phyloP scores from a whole-genome alignment of 2,888 invertebrate species.

The Tetragonisca angustula region DNA sequence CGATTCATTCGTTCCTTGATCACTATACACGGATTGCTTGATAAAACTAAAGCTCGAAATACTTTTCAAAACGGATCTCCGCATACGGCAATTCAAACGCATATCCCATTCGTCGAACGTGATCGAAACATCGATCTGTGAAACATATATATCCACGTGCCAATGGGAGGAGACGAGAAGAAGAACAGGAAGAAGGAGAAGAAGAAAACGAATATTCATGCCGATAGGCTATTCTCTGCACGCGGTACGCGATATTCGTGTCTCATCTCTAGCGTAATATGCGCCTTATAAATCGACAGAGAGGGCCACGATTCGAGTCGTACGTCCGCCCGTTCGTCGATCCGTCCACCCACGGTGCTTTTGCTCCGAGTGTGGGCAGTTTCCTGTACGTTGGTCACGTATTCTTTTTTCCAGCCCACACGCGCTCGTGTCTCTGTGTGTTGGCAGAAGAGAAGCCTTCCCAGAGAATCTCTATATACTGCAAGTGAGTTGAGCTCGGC shows the following conservation, averaged over 20 bases:
- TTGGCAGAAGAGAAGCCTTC: slow-evolving; percentile 62
- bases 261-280: slow-evolving; percentile 41
- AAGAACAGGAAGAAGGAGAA: background rate
- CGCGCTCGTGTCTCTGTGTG: slow-evolving; percentile 61
- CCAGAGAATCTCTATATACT: slow-evolving; percentile 51
- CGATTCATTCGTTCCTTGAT: slow-evolving; percentile 1
- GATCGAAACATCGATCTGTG: slow-evolving; percentile 27
- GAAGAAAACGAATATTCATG: slow-evolving; percentile 6
- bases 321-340: slow-evolving; percentile 64
- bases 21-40: background rate
- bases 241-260: slow-evolving; percentile 39
- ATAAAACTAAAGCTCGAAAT: background rate
- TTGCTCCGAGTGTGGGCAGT: slow-evolving; percentile 75
- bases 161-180: background rate
- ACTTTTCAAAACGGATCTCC: background rate
- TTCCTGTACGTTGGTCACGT: slow-evolving; percentile 78
- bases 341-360: slow-evolving; percentile 72
- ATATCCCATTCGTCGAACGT: slow-evolving; percentile 16
- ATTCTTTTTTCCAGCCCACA: slow-evolving; percentile 73
- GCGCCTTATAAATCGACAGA: slow-evolving; percentile 33
- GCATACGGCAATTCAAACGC: background rate
- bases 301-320: slow-evolving; percentile 60
- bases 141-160: slow-evolving; percentile 4
- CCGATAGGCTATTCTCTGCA: slow-evolving; percentile 1
- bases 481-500: slow-evolving; percentile 46